These are phyloP conservation scores for Acrocephalus scirpaceus DNA, from an alignment of 2,797 vertebrate species.

Conservation along the genomic window DNA sequence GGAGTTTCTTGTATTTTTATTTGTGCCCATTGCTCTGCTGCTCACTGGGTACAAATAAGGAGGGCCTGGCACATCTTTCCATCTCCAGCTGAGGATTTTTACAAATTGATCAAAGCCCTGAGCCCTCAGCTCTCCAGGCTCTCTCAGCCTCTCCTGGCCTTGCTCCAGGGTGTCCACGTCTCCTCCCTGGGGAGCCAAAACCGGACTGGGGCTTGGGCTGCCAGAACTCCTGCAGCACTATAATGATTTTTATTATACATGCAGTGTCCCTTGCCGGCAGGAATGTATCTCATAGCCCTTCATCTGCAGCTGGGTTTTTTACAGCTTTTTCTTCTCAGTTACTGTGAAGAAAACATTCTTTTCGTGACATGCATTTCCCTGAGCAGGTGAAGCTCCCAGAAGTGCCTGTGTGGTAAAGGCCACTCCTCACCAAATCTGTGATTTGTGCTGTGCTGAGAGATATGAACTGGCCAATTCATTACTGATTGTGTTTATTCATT, in stretches of 20 bases:
- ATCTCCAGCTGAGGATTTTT: rapidly evolving
- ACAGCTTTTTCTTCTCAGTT: background rate
- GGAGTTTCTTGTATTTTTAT: background rate
- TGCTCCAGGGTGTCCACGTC: background rate
- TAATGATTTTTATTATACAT: background rate
- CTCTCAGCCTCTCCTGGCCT: background rate
- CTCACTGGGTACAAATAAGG: background rate
- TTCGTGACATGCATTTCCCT: background rate
- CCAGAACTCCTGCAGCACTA: background rate
- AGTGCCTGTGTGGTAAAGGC: background rate
- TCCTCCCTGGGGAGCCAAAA: background rate
- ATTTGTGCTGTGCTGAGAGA: constrained; percentile 67
- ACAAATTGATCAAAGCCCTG: background rate
- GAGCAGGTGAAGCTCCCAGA: background rate
- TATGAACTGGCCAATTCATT: constrained; percentile 32
- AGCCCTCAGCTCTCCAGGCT: background rate
- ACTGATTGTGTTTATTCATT: constrained; percentile 73
- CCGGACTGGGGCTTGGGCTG: background rate
- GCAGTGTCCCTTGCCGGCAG: background rate
- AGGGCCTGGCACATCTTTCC: background rate
- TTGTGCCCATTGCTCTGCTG: background rate
- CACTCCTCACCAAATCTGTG: background rate
- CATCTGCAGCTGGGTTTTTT: background rate
- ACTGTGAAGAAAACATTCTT: rapidly evolving
- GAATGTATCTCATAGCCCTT: background rate